These are phyloP conservation scores for Yoshiicerus persimilis DNA, from an alignment of 1,140 invertebrate genomes.

Conservation along the genomic window DNA sequence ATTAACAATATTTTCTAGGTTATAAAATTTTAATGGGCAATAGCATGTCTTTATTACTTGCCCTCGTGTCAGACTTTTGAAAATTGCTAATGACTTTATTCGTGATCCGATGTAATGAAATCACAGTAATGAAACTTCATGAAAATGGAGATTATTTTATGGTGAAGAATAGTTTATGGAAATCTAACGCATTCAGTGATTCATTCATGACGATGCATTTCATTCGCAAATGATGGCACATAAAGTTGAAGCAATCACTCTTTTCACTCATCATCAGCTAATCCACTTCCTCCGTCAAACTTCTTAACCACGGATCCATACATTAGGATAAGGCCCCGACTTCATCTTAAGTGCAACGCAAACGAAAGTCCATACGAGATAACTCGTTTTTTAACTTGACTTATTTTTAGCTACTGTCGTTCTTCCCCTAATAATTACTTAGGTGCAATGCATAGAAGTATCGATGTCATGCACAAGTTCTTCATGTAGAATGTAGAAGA, in stretches of 20 bases:
- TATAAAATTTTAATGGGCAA: neutral
- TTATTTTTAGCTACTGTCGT: too few species aligned
- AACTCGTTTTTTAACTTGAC: too few species aligned
- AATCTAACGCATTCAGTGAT: neutral
- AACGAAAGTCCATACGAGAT: too few species aligned
- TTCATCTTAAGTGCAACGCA: neutral
- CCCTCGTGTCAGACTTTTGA: neutral
- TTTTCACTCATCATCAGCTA: neutral
- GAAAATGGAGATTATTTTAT: neutral
- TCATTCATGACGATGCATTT: slow-evolving; percentile 1
- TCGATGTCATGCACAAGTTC: neutral
- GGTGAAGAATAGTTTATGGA: neutral
- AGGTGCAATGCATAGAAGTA: neutral
- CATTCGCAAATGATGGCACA: neutral
- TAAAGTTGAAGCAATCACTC: neutral
- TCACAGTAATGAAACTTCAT: neutral
- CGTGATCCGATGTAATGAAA: neutral
- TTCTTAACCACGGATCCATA: neutral
- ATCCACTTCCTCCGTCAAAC: slow-evolving; percentile 7
- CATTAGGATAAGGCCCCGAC: neutral
- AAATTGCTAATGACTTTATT: neutral
- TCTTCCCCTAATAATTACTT: too few species aligned
- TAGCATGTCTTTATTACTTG: neutral
- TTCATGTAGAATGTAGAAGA: neutral
- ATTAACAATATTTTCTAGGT: neutral